phyloP scores from a whole-genome alignment of 2,888 invertebrate genomes.

The Drosophila longiperda region DNA sequence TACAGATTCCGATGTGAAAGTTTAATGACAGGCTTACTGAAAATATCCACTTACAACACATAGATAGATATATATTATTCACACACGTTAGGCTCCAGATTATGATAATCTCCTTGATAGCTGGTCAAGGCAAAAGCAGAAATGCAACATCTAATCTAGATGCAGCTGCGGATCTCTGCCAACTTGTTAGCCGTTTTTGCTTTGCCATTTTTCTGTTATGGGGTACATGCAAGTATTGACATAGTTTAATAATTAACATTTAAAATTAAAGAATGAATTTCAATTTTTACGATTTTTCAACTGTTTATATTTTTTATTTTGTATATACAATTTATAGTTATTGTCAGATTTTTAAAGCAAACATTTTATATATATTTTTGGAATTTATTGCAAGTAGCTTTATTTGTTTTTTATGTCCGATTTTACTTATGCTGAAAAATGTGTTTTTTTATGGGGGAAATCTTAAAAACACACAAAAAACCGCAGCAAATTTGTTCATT shows the following conservation, averaged over 20 bases:
- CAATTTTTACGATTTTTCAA: background rate
- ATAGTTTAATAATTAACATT: background rate
- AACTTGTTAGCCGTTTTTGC: slow-evolving; percentile 52
- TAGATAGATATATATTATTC: slow-evolving; percentile 1
- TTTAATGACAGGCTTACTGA: slow-evolving; percentile 69
- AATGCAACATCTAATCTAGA: slow-evolving; percentile 64
- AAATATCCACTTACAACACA: slow-evolving; percentile 23
- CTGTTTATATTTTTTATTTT: background rate
- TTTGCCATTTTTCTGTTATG: slow-evolving; percentile 24
- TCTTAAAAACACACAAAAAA: background rate
- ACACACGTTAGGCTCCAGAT: slow-evolving; percentile 36
- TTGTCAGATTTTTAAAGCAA: background rate
- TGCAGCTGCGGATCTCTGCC: slow-evolving; percentile 60
- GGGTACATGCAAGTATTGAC: slow-evolving; percentile 22
- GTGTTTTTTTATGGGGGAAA: background rate
- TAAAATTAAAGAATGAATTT: background rate
- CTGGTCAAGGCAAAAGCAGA: slow-evolving; percentile 50
- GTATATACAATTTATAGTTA: background rate
- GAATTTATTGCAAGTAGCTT: background rate
- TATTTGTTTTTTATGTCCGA: background rate
- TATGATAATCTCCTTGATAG: slow-evolving; percentile 71
- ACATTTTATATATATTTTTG: background rate
- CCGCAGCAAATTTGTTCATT: background rate
- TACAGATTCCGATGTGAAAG: slow-evolving; percentile 76
- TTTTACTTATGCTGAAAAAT: background rate